Percentiles rank a stretch among this genome's conserved stretches.
Conservation (phyloP, 1,140 invertebrate species). For the Cyrtorhinus lividipennis region DNA sequence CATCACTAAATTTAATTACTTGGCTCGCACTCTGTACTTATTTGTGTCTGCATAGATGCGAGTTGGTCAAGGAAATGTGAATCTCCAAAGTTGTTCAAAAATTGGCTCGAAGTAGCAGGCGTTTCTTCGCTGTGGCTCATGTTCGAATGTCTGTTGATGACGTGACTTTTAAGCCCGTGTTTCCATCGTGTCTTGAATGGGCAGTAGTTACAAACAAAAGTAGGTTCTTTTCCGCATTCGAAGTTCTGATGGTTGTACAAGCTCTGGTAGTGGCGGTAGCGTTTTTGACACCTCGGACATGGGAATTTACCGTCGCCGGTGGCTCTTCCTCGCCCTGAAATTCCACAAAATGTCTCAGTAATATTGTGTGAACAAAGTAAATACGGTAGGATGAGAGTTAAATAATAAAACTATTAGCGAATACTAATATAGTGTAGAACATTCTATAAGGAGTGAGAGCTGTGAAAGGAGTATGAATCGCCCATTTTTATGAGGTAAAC, state of each 20-base stretch:
- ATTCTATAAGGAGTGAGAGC: no score
- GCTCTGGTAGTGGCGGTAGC: conserved; percentile 37
- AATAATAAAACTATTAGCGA: no score
- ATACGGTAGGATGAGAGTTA: no score
- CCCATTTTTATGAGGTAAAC: no score
- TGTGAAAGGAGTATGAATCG: no score
- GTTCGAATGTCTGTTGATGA: conserved; percentile 27
- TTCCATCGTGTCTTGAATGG: conserved; percentile 35
- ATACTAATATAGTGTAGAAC: no score
- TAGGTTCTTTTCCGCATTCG: conserved; percentile 35
- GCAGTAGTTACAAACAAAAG: conserved; percentile 35
- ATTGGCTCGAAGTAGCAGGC: neutral
- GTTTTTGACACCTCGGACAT: conserved; percentile 30
- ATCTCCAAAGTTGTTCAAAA: no score
- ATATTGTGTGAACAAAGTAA: no score
- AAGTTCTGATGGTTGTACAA: conserved; percentile 37
- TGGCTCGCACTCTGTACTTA: no score
- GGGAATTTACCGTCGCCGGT: conserved; percentile 2
- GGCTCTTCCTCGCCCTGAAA: neutral
- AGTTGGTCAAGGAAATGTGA: neutral
- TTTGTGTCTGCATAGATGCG: no score
- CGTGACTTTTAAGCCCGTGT: conserved; percentile 28
- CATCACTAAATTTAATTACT: no score
- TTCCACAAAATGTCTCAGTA: no score
- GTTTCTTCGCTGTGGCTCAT: neutral